These are phyloP conservation scores for Gymnogyps californianus DNA, from an alignment of 2,113 vertebrate genomes.

Conservation along the genomic window DNA sequence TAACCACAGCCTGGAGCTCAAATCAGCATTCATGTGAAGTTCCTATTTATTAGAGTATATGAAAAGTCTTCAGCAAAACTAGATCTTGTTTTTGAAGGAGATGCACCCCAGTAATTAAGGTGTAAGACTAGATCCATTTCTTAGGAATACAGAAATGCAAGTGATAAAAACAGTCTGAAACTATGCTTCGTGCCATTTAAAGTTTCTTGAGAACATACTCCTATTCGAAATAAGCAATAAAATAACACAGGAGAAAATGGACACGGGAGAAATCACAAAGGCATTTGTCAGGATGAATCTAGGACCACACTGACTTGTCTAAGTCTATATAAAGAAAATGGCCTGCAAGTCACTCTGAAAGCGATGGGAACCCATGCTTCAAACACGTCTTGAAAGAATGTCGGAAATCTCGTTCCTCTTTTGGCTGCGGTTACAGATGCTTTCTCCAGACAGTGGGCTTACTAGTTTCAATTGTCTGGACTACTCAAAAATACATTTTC, in stretches of 20 bases:
- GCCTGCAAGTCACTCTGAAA: conserved; percentile 10
- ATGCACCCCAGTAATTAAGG: not conserved
- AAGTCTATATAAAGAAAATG: not conserved
- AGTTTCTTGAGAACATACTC: not conserved
- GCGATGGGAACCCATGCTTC: not conserved
- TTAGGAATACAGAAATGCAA: not conserved
- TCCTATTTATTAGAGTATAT: not conserved
- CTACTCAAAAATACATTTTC: conserved; percentile 8
- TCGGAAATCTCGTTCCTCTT: conserved; percentile 25
- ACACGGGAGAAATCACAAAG: not conserved
- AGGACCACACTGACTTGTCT: not conserved
- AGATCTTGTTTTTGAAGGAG: not conserved
- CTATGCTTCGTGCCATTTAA: not conserved
- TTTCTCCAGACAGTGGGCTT: conserved; percentile 1
- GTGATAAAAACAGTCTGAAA: not conserved
- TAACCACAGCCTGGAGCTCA: conserved; percentile 43
- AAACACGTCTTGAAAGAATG: conserved; percentile 6
- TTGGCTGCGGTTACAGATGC: conserved; percentile 1
- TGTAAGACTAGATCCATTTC: not conserved
- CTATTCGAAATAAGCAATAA: not conserved
- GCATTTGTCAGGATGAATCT: not conserved
- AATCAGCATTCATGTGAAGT: conserved; percentile 20
- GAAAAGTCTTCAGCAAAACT: not conserved
- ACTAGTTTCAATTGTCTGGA: not conserved
- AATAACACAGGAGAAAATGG: not conserved